Base-by-base conservation (phyloP, 2,797 vertebrate species). In the Mallotus villosus region DNA sequence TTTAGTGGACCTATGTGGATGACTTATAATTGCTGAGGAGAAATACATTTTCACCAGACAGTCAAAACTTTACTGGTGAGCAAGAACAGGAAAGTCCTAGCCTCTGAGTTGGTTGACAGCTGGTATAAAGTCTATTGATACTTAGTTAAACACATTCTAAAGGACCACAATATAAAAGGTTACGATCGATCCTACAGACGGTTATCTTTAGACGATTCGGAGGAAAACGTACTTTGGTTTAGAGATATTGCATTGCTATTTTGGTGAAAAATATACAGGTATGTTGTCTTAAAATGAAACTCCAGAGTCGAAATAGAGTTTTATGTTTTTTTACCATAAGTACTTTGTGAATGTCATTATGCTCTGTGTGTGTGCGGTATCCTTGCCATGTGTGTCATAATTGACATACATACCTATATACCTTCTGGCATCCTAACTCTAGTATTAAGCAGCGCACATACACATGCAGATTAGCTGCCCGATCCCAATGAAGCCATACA, bases 361-460 rank as follows among this genome's bases (percentile, higher is more conserved):
- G 9, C 9, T 41, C 37, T 46, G 41, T 46, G 41, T 46, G 41
- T 12, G 12, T 46, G 12, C 11, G 8, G 41, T 46, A 46, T 46
- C 12, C 9, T 77, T 76, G 80, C 81, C 83, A 85, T 85, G 90
- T 90, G 87, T 88, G 85, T 87, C 64, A 46, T 17, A 51, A 62
- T 71, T 7, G 21, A 67, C 14, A 37, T 46, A 46, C 41, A 46
- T 46, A 46, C 41, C 41, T 46, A 46, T 46, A 46, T 46, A 46
- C 41, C 41, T 46, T 12, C 3, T 46, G 11, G 41, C 41, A 12
- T 46, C 41, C 41, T 22, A 65, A 6, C 61, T 32, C 12, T 21
- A 46, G 63, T 41, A 24, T 46, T 65, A 65, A 37, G 34, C 17
- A 65, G n/a, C 34, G 5, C 63, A 21, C 41, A 46, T 27, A 63